Conservation (phyloP, 2,113 vertebrate species). For the Uropsilus gracilis region DNA sequence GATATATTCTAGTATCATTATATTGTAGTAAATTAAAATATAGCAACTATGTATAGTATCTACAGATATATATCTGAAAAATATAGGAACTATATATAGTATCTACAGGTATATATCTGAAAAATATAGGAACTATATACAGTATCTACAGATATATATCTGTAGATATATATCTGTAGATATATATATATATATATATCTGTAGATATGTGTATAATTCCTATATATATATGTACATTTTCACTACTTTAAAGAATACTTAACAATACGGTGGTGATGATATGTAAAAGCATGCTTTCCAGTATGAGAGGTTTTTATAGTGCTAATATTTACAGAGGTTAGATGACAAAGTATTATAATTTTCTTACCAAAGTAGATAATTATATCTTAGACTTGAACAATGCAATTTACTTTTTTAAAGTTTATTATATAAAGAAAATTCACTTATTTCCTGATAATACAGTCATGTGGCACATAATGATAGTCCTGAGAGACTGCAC, state of each 20-base stretch:
- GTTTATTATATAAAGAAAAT: constrained; percentile 9
- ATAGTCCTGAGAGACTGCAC: not conserved
- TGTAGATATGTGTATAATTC: too few relatives aligned
- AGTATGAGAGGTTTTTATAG: not conserved
- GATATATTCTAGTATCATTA: not conserved
- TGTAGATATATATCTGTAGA: too few relatives aligned
- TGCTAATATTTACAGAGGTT: not conserved
- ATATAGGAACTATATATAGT: too few relatives aligned
- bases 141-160: too few relatives aligned
- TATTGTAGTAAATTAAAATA: not conserved
- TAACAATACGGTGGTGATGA: not conserved
- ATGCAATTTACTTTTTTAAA: not conserved
- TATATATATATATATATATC: too few relatives aligned
- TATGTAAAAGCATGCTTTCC: not conserved
- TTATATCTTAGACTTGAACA: not conserved
- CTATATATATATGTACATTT: too few relatives aligned
- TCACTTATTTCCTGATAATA: not conserved
- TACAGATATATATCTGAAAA: too few relatives aligned
- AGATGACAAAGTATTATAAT: not conserved
- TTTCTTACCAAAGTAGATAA: not conserved
- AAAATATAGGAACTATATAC: not conserved
- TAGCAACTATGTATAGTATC: too few relatives aligned
- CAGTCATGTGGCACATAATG: not conserved
- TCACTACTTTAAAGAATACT: not conserved
- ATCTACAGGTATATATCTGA: too few relatives aligned